A percentile compares a stretch with the other conserved stretches of the same genome.
Conservation (phyloP, 2,888 invertebrate species). For the Caenorhabditis becei region DNA sequence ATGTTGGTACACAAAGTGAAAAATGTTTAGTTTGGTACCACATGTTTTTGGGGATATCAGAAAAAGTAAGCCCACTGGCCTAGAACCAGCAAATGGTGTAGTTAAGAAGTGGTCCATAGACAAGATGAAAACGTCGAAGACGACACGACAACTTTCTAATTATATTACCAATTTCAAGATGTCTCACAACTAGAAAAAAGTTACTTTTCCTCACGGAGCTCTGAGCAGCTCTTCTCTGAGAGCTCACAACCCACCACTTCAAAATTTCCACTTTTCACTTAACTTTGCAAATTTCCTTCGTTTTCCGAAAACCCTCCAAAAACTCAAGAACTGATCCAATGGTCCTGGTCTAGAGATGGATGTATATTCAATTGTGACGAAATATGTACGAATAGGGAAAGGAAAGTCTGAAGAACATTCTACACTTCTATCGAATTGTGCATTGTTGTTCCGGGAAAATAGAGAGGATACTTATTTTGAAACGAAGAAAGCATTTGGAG, state of each 20-base stretch:
- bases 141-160: slow-evolving; percentile 42
- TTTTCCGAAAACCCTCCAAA: slow-evolving; percentile 1
- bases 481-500: neutral
- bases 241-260: slow-evolving; percentile 11
- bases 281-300: neutral
- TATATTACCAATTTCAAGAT: slow-evolving; percentile 52
- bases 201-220: slow-evolving; percentile 20
- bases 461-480: neutral
- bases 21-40: slow-evolving; percentile 10
- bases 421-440: slow-evolving; percentile 4
- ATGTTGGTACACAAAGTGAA: neutral
- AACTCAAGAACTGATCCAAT: slow-evolving; percentile 1
- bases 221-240: no score
- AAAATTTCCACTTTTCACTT: slow-evolving; percentile 17
- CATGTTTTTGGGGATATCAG: neutral
- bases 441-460: slow-evolving; percentile 1
- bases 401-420: slow-evolving; percentile 2
- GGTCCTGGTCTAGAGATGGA: slow-evolving; percentile 13
- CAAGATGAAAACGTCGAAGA: slow-evolving; percentile 55
- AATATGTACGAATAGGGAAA: slow-evolving; percentile 6
- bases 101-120: slow-evolving; percentile 23
- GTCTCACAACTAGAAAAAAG: slow-evolving; percentile 23
- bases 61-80: slow-evolving; percentile 8
- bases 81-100: slow-evolving; percentile 15
- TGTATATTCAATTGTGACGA: slow-evolving; percentile 47